Percentiles rank a stretch among this genome's conserved stretches.
Conservation (phyloP, 2,797 vertebrate genomes). For the Gymnocypris eckloni region DNA sequence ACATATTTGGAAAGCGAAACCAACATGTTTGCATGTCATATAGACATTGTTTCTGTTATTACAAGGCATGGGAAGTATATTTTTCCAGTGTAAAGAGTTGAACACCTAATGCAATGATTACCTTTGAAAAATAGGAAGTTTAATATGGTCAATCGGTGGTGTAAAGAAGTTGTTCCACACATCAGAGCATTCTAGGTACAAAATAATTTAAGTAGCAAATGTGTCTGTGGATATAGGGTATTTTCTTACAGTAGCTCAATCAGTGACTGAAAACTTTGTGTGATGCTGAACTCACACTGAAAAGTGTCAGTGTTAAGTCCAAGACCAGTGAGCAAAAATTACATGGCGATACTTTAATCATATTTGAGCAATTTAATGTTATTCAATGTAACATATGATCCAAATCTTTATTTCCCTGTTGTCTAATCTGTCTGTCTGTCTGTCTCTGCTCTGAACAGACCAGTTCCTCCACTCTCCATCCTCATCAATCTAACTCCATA, state of each 20-base stretch:
- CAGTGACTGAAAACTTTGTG: background rate
- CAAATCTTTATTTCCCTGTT: background rate
- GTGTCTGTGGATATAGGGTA: background rate
- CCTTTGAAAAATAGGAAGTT: background rate
- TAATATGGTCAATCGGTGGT: background rate
- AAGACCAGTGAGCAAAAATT: background rate
- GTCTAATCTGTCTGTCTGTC: constrained; percentile 30
- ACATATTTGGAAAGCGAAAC: background rate
- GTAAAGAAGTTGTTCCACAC: background rate
- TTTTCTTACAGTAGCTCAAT: background rate
- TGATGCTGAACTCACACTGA: too few relatives aligned
- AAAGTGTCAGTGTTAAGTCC: background rate
- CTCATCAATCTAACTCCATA: constrained; percentile 41
- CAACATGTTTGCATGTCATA: background rate
- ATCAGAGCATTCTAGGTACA: background rate
- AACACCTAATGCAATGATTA: background rate
- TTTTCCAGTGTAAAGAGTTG: background rate
- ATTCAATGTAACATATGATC: background rate
- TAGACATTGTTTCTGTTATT: background rate
- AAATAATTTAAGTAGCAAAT: background rate
- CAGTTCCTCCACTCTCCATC: constrained; percentile 14
- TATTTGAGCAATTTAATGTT: background rate
- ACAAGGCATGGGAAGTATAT: background rate
- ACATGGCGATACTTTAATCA: background rate
- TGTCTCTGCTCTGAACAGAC: constrained; percentile 40